These are phyloP conservation scores for Microtus oregoni DNA, from an alignment of 2,113 vertebrate species.

Conservation along the genomic window DNA sequence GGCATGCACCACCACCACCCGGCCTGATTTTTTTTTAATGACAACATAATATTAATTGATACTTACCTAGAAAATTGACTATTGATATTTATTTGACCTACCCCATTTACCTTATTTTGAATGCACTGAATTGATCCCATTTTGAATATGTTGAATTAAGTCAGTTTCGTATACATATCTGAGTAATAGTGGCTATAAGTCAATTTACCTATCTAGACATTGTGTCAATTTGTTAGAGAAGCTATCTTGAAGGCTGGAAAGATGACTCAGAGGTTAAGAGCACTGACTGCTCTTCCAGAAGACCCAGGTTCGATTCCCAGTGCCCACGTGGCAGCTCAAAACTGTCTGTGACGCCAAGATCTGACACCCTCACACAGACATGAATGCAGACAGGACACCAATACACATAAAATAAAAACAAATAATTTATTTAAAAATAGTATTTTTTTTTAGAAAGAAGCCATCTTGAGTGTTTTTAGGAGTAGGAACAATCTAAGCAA, in stretches of 20 bases:
- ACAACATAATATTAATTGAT: constrained; percentile 56
- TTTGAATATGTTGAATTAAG: constrained; percentile 37
- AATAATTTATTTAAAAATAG: no score
- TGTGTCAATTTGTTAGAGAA: constrained; percentile 20
- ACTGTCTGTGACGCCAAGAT: no score
- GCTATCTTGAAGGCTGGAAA: background rate
- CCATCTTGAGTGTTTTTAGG: background rate
- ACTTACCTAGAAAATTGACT: constrained; percentile 52
- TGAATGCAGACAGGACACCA: no score
- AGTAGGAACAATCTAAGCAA: background rate
- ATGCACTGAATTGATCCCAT: background rate
- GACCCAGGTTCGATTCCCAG: no score
- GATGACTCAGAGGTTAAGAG: no score
- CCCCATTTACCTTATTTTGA: constrained; percentile 25
- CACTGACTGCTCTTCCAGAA: no score
- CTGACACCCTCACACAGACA: no score
- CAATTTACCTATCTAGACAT: constrained; percentile 40
- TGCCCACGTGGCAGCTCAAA: no score
- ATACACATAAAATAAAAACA: no score
- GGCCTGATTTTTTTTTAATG: constrained; percentile 21
- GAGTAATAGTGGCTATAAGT: constrained; percentile 44
- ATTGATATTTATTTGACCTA: constrained; percentile 51
- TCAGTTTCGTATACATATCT: constrained; percentile 44
- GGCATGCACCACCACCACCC: no score
- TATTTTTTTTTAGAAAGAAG: background rate